Evolutionary conservation across 2,888 invertebrate genomes (phyloP).

Genomic region (Fissipunctia ypsillon): DNA sequence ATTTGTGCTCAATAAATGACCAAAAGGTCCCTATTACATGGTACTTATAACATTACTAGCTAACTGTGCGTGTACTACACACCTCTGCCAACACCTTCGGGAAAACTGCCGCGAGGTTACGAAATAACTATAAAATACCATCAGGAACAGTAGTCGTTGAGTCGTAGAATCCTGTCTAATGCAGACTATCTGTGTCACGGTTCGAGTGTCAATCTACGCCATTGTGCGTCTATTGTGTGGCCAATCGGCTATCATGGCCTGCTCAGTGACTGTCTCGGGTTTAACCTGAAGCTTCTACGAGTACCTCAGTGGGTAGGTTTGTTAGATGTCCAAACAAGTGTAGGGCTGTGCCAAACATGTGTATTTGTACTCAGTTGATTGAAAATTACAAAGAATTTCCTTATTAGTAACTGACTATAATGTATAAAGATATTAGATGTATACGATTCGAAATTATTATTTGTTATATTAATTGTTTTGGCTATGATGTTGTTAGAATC

Average conservation of each 20-base stretch:
- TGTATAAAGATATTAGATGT: too few relatives aligned
- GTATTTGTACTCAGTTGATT: not conserved
- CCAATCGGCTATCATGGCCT: conserved; percentile 29
- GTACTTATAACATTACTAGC: not conserved
- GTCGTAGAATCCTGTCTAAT: conserved; percentile 9
- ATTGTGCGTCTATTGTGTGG: conserved; percentile 43
- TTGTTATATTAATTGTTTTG: too few relatives aligned
- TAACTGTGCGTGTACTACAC: too few relatives aligned
- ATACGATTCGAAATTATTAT: too few relatives aligned
- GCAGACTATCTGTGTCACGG: conserved; percentile 45
- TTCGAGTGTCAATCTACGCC: conserved; percentile 48
- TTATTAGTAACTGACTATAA: not conserved
- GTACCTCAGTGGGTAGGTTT: not conserved
- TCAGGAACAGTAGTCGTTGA: conserved; percentile 3
- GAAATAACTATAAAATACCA: conserved; percentile 8
- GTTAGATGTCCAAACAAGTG: not conserved
- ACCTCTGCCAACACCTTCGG: not conserved
- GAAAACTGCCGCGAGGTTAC: not conserved
- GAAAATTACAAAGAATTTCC: not conserved
- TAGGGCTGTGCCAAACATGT: too few relatives aligned
- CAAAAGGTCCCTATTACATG: too few relatives aligned
- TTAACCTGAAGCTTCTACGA: not conserved
- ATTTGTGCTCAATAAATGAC: not conserved
- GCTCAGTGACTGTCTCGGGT: conserved; percentile 29
- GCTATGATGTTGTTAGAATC: not conserved